Conservation (phyloP, 2,888 invertebrate species). For the Lasioglossum lativentre region DNA sequence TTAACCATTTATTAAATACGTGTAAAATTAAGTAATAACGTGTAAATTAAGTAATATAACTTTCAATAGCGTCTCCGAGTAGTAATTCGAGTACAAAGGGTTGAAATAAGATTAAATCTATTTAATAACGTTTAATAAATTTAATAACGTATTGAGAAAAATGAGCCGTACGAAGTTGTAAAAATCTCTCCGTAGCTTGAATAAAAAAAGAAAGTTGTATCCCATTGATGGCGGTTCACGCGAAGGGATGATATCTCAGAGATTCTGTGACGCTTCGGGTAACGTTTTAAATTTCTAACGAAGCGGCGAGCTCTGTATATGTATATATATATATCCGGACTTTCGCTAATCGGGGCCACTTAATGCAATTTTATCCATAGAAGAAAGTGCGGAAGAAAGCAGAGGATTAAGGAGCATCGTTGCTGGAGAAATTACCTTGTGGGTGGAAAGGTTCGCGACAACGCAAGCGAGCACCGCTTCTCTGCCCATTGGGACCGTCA, state of each 20-base stretch:
- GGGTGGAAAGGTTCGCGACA: constrained; percentile 93
- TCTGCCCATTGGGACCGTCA: constrained; percentile 93
- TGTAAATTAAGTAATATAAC: too few relatives aligned
- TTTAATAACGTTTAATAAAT: too few relatives aligned
- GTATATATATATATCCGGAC: background rate
- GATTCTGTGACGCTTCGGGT: background rate
- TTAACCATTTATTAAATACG: background rate
- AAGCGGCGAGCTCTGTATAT: background rate
- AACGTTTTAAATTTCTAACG: background rate
- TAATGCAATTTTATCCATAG: background rate
- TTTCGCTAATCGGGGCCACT: background rate
- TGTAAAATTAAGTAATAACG: too few relatives aligned
- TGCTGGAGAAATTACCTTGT: constrained; percentile 88
- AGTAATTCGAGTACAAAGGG: too few relatives aligned
- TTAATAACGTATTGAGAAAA: too few relatives aligned
- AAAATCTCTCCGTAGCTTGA: background rate
- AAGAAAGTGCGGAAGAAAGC: constrained; percentile 1
- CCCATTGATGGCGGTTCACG: background rate
- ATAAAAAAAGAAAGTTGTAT: background rate
- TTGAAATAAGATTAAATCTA: too few relatives aligned
- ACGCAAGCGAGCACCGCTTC: constrained; percentile 93
- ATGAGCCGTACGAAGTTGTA: background rate
- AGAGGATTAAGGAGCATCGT: constrained; percentile 41
- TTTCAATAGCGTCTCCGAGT: too few relatives aligned
- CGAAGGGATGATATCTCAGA: background rate